A percentile compares a stretch with the other conserved stretches of the same genome.
These are phyloP conservation scores for Chrysocyon brachyurus DNA, from an alignment of 2,797 vertebrate species.

Conservation along the genomic window DNA sequence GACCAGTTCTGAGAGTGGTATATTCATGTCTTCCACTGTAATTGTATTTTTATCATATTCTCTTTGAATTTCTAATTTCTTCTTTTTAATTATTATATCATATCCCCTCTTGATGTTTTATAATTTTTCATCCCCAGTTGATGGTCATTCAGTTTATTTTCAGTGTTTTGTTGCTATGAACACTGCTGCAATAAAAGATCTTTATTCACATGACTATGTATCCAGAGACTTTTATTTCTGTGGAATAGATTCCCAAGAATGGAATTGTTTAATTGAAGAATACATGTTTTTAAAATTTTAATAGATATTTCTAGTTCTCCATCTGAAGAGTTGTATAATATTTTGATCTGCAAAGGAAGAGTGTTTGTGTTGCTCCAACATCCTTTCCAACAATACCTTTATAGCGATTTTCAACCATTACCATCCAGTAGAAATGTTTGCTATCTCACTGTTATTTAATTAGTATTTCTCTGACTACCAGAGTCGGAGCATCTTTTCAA, in stretches of 20 bases:
- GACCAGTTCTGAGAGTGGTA: neutral
- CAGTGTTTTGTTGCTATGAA: neutral
- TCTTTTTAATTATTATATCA: neutral
- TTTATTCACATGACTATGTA: neutral
- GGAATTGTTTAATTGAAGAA: neutral
- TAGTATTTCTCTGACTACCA: neutral
- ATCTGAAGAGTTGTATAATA: neutral
- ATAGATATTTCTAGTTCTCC: neutral
- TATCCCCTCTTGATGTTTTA: neutral
- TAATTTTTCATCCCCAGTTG: neutral
- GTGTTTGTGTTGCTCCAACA: neutral
- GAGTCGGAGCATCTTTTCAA: neutral
- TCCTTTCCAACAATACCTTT: neutral
- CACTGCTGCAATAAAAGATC: neutral
- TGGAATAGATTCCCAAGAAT: neutral
- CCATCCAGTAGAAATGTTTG: neutral
- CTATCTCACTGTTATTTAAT: neutral
- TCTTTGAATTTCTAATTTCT: neutral
- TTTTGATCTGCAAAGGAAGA: neutral
- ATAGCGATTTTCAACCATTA: neutral
- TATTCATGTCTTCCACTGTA: neutral
- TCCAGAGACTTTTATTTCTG: neutral
- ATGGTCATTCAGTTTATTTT: neutral
- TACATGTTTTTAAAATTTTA: neutral
- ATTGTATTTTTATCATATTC: neutral